Conservation (phyloP, 2,888 invertebrate species). For the Drosophila prolongata region DNA sequence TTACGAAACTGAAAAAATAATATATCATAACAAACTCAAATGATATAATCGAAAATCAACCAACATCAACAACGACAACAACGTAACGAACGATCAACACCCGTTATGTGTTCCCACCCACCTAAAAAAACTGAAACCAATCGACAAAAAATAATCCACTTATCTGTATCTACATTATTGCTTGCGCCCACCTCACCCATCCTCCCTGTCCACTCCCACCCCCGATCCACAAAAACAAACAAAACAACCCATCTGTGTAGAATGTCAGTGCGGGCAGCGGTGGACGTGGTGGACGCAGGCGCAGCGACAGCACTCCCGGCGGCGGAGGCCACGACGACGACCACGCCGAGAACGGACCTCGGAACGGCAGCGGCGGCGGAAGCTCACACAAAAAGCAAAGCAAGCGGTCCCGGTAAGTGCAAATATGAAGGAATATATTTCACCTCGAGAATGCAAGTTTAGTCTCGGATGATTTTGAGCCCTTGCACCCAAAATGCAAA, state of each 20-base stretch:
- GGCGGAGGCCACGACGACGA: constrained; percentile 63
- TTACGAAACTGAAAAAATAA: constrained; percentile 44
- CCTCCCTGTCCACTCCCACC: constrained; percentile 48
- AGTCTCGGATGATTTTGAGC: too few species aligned
- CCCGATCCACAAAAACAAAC: constrained; percentile 44
- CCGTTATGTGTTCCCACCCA: constrained; percentile 62
- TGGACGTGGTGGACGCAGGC: constrained; percentile 61
- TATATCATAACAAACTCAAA: constrained; percentile 49
- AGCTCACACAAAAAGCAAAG: constrained; percentile 57
- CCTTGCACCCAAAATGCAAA: too few species aligned
- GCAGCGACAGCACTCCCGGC: constrained; percentile 56
- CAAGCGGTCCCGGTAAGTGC: constrained; percentile 63
- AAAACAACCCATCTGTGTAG: constrained; percentile 65
- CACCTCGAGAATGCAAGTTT: too few species aligned
- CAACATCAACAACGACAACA: constrained; percentile 49
- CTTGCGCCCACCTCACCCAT: constrained; percentile 61
- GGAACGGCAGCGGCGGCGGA: constrained; percentile 53
- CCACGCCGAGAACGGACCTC: constrained; percentile 53
- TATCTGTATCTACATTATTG: constrained; percentile 76
- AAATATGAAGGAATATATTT: too few species aligned
- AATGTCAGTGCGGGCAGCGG: constrained; percentile 65
- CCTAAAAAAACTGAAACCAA: constrained; percentile 28
- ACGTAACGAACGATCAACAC: constrained; percentile 49
- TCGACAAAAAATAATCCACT: constrained; percentile 58
- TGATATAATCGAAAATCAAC: constrained; percentile 49